Base-by-base conservation (phyloP, 64 coral and sea anemone species). In the Exaiptasia diaphana region DNA sequence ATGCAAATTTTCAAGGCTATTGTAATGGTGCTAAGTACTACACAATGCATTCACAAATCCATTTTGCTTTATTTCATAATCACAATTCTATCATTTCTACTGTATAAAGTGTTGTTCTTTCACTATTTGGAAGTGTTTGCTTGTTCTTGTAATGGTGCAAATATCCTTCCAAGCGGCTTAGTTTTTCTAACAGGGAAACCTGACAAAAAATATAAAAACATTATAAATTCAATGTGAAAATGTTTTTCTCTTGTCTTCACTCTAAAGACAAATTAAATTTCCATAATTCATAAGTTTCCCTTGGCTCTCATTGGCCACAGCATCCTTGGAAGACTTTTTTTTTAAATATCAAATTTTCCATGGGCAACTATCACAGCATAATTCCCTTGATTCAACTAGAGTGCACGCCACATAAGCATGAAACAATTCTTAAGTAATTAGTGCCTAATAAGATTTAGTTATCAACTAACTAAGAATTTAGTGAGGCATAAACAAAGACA, bases 81-180 rank as follows among this genome's bases (percentile, higher is more conserved):
- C n/a, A 46, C 43, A 73, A 40, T 33, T 73, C 69, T 43, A 73
- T 6, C 41, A 73, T 73, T 49, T 73, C 69, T 37, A 73, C 44
- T 42, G 69, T 9, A 73, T 73, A 73, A 35, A 45, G 23, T 1
- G 36, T 40, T 11, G 27, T 37, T 30, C 44, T 73, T 9, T 49
- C 44, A 30, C 28, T 73, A n/a, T 23, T 25, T 15, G 69, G 69
- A 4, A 73, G 38, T 1, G 41, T 35, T 8, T 73, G 69, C 23
- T 73, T 73, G 39, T 12, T 73, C 38, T 49, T 73, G 22, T 45
- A 73, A 5, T 73, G 69, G 32, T 7, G 23, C 13, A 73, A 40
- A 11, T 22, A 73, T 49, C 69, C 69, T 13, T 73, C 69, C 4
- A 73, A 21, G 14, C 13, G 41, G 27, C 69, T 21, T 6, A 73